Percentiles rank a stretch among this genome's conserved stretches.
These are phyloP conservation scores for Anodontia alba DNA, from an alignment of 2,888 invertebrate species.

Conservation along the genomic window DNA sequence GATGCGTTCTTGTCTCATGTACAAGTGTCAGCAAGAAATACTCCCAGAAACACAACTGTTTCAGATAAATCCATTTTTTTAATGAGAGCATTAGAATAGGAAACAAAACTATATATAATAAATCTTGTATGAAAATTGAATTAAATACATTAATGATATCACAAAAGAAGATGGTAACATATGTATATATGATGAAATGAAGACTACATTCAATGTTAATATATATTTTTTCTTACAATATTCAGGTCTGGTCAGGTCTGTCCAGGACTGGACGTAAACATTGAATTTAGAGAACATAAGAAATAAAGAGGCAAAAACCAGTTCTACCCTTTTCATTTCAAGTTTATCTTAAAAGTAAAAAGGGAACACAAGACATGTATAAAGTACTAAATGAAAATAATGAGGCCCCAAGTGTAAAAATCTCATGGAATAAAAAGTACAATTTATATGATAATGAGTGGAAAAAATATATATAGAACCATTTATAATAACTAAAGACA, in stretches of 20 bases:
- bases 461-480: neutral
- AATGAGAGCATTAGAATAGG: neutral
- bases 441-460: neutral
- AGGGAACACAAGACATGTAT: neutral
- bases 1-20: neutral
- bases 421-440: neutral
- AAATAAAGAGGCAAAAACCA: neutral
- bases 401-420: neutral
- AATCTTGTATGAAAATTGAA: neutral
- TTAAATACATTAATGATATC: too few relatives aligned
- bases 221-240: slow-evolving; percentile 6
- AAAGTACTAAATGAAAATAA: neutral
- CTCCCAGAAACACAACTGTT: neutral
- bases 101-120: neutral
- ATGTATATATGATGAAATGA: neutral
- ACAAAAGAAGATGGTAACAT: too few relatives aligned
- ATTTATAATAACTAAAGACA: neutral
- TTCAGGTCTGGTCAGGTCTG: neutral
- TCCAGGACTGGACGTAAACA: neutral
- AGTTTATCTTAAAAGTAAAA: neutral
- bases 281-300: neutral
- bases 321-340: neutral
- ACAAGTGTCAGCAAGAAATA: neutral
- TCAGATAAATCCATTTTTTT: neutral
- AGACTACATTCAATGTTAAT: neutral